Conservation (phyloP, 2,888 invertebrate genomes). For the Eilema depressum region DNA sequence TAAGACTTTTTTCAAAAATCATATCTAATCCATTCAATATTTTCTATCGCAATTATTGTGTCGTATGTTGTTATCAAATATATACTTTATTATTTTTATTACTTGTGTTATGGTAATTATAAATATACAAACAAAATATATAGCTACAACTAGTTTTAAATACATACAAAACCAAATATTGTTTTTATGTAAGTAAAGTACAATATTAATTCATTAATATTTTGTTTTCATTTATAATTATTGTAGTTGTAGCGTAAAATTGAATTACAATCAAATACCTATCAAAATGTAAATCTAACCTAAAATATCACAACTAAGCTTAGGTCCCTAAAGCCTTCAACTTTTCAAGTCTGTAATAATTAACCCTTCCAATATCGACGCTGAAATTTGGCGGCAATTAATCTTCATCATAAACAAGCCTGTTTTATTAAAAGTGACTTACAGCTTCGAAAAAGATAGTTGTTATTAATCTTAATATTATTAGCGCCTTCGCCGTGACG, state of each 20-base stretch:
- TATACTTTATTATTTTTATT: no score
- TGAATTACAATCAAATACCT: background rate
- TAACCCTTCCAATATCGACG: conserved; percentile 46
- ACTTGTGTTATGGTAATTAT: no score
- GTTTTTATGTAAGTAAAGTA: no score
- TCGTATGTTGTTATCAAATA: no score
- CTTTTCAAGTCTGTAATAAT: conserved; percentile 46
- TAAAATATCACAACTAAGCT: conserved; percentile 33
- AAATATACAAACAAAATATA: no score
- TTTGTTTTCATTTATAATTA: background rate
- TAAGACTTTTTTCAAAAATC: no score
- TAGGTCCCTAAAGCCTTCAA: conserved; percentile 31
- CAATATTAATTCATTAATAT: no score
- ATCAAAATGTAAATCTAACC: conserved; percentile 20
- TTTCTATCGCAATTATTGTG: no score
- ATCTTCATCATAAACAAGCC: conserved; percentile 43
- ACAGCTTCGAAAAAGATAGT: conserved; percentile 42
- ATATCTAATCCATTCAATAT: background rate
- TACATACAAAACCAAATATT: no score
- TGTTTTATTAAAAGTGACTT: conserved; percentile 51
- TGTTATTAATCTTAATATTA: conserved; percentile 22
- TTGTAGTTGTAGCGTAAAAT: background rate
- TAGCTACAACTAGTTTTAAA: no score
- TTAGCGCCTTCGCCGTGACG: conserved; percentile 21
- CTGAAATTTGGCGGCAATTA: conserved; percentile 47